A percentile compares a stretch with the other conserved stretches of the same genome.
These are phyloP conservation scores for Episyrphus balteatus DNA, from an alignment of 1,140 invertebrate species.

Conservation along the genomic window DNA sequence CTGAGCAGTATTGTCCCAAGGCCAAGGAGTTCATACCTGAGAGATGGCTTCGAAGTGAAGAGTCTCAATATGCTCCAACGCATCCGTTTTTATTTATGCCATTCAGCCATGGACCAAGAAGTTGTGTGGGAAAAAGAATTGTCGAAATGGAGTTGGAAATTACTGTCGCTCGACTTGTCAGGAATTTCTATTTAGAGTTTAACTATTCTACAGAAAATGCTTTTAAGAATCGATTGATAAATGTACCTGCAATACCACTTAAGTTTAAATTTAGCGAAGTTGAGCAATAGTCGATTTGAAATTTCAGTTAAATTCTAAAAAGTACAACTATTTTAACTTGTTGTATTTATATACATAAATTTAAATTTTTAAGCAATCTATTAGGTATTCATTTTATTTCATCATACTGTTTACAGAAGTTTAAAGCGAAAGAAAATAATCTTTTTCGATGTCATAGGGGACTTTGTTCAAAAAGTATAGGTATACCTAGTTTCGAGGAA, in stretches of 20 bases:
- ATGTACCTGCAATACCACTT: conserved; percentile 27
- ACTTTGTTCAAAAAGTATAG: too few relatives aligned
- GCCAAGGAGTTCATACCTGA: conserved; percentile 46
- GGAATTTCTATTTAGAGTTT: conserved; percentile 44
- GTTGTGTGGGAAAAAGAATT: conserved; percentile 50
- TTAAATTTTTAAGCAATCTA: too few relatives aligned
- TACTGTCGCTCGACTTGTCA: conserved; percentile 45
- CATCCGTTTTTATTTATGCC: conserved; percentile 43
- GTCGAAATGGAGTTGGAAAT: conserved; percentile 60
- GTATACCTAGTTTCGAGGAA: too few relatives aligned
- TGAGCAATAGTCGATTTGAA: conserved; percentile 33
- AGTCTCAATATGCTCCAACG: conserved; percentile 5
- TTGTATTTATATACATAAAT: too few relatives aligned
- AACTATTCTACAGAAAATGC: conserved; percentile 21
- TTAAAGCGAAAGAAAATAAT: too few relatives aligned
- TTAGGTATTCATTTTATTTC: too few relatives aligned
- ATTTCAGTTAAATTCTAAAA: too few relatives aligned
- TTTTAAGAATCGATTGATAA: conserved; percentile 16
- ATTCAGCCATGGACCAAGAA: conserved; percentile 50
- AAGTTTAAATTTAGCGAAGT: conserved; percentile 29
- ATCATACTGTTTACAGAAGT: too few relatives aligned
- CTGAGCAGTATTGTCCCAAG: conserved; percentile 41
- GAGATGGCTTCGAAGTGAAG: conserved; percentile 40
- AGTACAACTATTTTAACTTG: too few relatives aligned
- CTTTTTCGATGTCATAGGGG: too few relatives aligned